Conservation (phyloP, 35 echinoderm and acorn worm genomes). For the Lytechinus pictus region DNA sequence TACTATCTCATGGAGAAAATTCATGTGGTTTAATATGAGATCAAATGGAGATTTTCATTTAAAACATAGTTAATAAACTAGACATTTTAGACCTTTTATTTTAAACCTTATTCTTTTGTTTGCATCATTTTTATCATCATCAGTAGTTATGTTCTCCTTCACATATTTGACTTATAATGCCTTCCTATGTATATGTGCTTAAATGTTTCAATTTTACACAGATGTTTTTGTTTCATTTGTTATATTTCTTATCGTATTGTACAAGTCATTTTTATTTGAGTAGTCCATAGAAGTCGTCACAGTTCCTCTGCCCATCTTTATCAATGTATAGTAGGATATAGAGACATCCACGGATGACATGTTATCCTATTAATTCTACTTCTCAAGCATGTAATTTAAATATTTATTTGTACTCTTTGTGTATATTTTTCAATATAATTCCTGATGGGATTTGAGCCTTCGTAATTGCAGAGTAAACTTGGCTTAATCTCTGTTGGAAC, state of each 20-base stretch:
- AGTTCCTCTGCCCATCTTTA: not conserved
- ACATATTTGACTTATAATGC: not conserved
- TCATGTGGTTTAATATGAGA: not conserved
- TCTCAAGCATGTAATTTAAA: conserved; percentile 29
- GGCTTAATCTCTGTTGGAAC: not conserved
- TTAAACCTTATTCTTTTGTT: not conserved
- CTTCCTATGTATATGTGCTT: conserved; percentile 2
- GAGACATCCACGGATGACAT: not conserved
- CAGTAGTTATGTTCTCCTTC: not conserved
- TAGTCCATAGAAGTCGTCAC: not conserved
- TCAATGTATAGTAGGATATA: not conserved
- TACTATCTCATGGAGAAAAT: not conserved
- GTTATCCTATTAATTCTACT: not conserved
- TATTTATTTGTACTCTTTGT: conserved; percentile 45
- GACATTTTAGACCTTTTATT: not conserved
- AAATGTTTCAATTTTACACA: not conserved
- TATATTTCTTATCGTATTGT: not conserved
- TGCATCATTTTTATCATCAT: not conserved
- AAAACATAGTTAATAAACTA: not conserved
- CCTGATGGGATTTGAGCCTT: not conserved
- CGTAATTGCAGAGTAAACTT: not conserved
- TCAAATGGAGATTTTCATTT: not conserved
- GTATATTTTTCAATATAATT: not conserved
- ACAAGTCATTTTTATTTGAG: not conserved
- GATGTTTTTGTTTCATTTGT: not conserved